A percentile compares a stretch with the other conserved stretches of the same genome.
Evolutionary conservation across 2,113 vertebrate species (phyloP).

Genomic region (Procavia capensis): DNA sequence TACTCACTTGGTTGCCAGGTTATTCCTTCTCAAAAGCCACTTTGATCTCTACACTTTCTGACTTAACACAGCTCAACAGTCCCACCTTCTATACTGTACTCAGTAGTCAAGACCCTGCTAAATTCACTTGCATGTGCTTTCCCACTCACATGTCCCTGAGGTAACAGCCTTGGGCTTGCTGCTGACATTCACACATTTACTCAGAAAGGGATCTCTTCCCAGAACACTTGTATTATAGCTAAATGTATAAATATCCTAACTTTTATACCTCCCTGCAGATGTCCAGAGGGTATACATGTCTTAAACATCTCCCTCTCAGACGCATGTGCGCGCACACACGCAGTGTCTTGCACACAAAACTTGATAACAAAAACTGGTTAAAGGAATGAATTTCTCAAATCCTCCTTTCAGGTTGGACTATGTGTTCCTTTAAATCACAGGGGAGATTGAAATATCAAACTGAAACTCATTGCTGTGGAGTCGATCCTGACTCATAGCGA

Average conservation of each 20-base stretch:
- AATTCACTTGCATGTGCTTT: not conserved
- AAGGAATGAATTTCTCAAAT: not conserved
- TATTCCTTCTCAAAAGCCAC: not conserved
- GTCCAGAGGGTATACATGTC: not conserved
- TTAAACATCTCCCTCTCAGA: not conserved
- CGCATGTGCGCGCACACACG: accelerated
- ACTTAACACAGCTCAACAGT: not conserved
- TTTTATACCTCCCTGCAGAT: not conserved
- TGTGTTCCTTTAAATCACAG: not conserved
- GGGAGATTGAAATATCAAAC: not conserved
- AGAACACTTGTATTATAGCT: not conserved
- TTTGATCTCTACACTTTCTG: not conserved
- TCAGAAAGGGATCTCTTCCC: not conserved
- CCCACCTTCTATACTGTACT: not conserved
- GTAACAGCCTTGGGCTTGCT: not conserved
- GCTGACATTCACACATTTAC: not conserved
- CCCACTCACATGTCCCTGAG: not conserved
- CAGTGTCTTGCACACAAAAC: too few relatives aligned
- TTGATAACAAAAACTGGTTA: not conserved
- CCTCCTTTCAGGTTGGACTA: accelerated
- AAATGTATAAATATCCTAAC: not conserved
- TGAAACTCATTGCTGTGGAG: too few relatives aligned
- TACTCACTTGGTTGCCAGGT: not conserved
- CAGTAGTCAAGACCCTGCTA: not conserved
- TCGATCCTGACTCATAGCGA: too few relatives aligned